Evolutionary conservation across 2,888 invertebrate genomes (phyloP).

Genomic region (Sisyra nigra): DNA sequence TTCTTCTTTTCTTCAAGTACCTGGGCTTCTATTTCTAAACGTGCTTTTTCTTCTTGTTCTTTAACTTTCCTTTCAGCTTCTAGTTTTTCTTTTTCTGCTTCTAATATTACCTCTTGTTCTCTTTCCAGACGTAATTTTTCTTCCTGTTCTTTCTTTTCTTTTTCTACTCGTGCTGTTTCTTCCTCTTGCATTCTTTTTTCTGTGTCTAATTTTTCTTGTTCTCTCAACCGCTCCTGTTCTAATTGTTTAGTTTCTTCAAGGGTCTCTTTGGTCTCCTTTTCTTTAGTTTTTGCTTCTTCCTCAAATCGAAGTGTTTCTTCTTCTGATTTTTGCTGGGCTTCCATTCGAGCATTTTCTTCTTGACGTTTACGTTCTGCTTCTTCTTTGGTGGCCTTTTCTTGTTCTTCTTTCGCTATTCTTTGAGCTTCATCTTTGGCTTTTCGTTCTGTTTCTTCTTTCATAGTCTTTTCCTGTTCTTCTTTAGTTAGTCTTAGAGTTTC

Average conservation of each 20-base stretch:
- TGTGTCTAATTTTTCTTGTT: slow-evolving; percentile 6
- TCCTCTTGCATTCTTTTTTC: slow-evolving; percentile 6
- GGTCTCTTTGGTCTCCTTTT: slow-evolving; percentile 10
- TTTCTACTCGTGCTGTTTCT: slow-evolving; percentile 12
- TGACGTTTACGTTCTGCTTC: slow-evolving; percentile 9
- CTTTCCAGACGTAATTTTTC: slow-evolving; percentile 10
- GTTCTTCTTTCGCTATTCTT: slow-evolving; percentile 10
- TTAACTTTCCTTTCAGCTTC: slow-evolving; percentile 8
- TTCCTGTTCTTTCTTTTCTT: slow-evolving; percentile 9
- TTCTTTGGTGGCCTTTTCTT: slow-evolving; percentile 10
- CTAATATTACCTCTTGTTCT: slow-evolving; percentile 7
- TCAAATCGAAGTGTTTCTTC: background rate
- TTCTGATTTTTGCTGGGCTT: slow-evolving; percentile 8
- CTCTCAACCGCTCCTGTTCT: slow-evolving; percentile 7
- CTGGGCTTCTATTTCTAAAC: slow-evolving; percentile 6
- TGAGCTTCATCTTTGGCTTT: slow-evolving; percentile 11
- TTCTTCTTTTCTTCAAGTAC: slow-evolving; percentile 10
- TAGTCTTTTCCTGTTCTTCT: slow-evolving; percentile 10
- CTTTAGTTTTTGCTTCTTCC: slow-evolving; percentile 8
- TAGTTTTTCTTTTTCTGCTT: slow-evolving; percentile 13
- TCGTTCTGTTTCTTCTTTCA: slow-evolving; percentile 10
- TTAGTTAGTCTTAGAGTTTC: slow-evolving; percentile 12
- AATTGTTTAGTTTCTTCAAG: slow-evolving; percentile 9
- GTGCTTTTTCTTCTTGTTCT: slow-evolving; percentile 17
- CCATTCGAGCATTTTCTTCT: slow-evolving; percentile 6